Evolutionary conservation across 2,113 vertebrate species (phyloP).

Genomic region (Corythaixoides concolor): DNA sequence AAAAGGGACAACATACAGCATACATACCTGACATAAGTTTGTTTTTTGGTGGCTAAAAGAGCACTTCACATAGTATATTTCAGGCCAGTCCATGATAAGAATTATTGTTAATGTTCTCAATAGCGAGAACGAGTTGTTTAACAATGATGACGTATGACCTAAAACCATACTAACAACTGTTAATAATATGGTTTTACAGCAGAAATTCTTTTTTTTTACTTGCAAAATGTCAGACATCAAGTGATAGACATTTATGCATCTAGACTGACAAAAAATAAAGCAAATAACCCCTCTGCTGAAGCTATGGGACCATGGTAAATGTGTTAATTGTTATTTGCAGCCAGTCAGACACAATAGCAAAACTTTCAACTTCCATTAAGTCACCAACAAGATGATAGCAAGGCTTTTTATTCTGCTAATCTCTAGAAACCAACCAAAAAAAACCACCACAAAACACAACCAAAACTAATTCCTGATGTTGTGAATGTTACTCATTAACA

Average conservation of each 20-base stretch:
- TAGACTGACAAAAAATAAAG: not conserved
- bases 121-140: not conserved
- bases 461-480: not conserved
- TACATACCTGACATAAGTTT: not conserved
- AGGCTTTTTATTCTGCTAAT: not conserved
- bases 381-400: not conserved
- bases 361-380: not conserved
- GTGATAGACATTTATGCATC: not conserved
- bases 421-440: not conserved
- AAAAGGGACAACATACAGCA: not conserved
- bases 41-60: not conserved
- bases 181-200: not conserved
- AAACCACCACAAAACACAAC: not conserved
- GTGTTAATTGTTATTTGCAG: not conserved
- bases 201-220: not conserved
- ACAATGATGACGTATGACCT: not conserved
- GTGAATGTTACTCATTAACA: not conserved
- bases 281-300: not conserved
- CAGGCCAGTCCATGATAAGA: not conserved
- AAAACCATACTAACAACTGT: not conserved
- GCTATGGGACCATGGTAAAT: not conserved
- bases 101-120: not conserved
- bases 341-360: not conserved
- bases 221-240: not conserved
- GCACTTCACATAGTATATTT: fast-evolving